Conservation (phyloP, 2,797 vertebrate genomes). For the Gadopsis marmoratus region DNA sequence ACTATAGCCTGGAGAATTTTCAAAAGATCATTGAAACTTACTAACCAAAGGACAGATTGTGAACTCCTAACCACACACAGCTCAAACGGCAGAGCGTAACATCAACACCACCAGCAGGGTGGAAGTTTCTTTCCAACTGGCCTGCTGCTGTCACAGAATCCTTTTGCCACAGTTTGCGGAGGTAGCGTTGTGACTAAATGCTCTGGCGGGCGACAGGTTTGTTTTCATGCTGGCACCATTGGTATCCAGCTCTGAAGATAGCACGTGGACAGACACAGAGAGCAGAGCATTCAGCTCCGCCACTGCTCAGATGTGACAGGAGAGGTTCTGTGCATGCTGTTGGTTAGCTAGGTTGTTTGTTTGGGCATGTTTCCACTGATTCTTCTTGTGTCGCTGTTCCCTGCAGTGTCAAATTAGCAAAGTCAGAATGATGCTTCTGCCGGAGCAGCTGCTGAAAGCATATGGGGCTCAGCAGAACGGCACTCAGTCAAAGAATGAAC, state of each 20-base stretch:
- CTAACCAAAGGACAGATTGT: neutral
- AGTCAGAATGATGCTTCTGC: conserved; percentile 20
- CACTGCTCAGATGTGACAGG: conserved; percentile 21
- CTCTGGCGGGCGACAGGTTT: conserved; percentile 28
- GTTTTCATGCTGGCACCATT: conserved; percentile 58
- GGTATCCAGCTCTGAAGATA: conserved; percentile 52
- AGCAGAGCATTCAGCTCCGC: conserved; percentile 8
- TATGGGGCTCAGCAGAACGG: neutral
- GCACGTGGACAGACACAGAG: conserved; percentile 12
- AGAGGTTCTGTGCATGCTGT: neutral
- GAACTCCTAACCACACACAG: no score
- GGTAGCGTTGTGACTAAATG: conserved; percentile 25
- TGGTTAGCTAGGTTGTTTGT: neutral
- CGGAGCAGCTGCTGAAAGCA: conserved; percentile 14
- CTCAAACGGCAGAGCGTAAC: no score
- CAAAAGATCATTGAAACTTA: no score
- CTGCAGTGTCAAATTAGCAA: conserved; percentile 30
- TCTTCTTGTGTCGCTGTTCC: conserved; percentile 25
- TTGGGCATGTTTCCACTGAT: conserved; percentile 15
- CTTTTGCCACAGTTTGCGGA: conserved; percentile 19
- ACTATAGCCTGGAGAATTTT: neutral
- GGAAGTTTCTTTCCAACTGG: neutral
- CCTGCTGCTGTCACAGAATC: conserved; percentile 4
- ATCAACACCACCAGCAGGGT: conserved; percentile 1
- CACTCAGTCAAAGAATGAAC: neutral